Base-by-base conservation (phyloP, 2,113 vertebrate species). In the Gila orcuttii region DNA sequence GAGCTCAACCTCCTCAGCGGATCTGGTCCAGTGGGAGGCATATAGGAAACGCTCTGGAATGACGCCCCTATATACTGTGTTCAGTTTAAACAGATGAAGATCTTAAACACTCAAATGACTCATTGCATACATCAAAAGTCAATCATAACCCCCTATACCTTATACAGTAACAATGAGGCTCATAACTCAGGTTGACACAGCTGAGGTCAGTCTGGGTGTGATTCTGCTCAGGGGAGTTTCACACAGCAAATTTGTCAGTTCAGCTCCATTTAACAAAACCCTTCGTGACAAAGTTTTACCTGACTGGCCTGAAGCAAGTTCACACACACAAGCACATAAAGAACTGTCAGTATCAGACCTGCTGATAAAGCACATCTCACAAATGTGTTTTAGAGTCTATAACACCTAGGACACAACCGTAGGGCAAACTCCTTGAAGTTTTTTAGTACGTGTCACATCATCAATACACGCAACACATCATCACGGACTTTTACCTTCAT, bases 151-250 rank as follows among this genome's bases (percentile, higher is more conserved):
- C 45, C 45, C 25, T 62, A 52, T n/a, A 45, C 13, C n/a, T 79
- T 62, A n/a, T 45, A 45, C 17, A n/a, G 42, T 69, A 69, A 69
- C 64, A 52, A 82, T 82, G 80, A 69, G 64, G 11, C 25, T 81
- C 60, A 62, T 82, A 31, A 68, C 11, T 69, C 62, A 82, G 62
- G 59, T n/a, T 66, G 79, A 82, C 79, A 33, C 79, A 50, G 45
- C 47, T 69, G 45, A 82, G 80, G 64, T 82, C 80, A 82, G 19
- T 21, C n/a, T 33, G 45, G 64, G 25, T 82, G 80, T 52, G 80
- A 82, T 82, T 82, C 64, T 82, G 64, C 80, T 23, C 31, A 10
- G 21, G 64, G 80, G 80, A 69, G 36, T 82, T 82, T 82, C 80
- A 69, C 80, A 82, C 47, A 55, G 79, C 59, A 47, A 66, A 81